Evolutionary conservation across 2,113 vertebrate species (phyloP), one percentile per base, ranked within the genome.

Genomic region (Oostethus manadensis): DNA sequence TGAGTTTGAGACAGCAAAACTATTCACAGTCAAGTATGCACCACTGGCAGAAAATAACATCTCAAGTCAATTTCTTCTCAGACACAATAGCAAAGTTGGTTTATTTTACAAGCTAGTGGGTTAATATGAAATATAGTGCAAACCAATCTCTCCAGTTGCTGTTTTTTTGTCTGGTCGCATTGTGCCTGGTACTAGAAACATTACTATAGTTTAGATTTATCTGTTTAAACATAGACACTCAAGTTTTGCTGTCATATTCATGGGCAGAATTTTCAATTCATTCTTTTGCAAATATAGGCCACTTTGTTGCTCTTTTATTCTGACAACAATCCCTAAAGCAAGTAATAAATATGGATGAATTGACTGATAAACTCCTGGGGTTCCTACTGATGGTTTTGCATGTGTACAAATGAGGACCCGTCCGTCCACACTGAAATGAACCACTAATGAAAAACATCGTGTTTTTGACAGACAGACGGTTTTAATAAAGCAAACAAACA

Each of bases 91-190:
- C 15, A 61, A 56, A 74, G 58, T 65, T 70, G 76, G 66, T 71
- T 74, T 70, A 77, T 80, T 78, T 86, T 64, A 80, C 63, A 18
- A 3, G 47, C 51, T 73, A 72, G 76, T 47, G 49, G 56, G 55
- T 58, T 69, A 58, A 66, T 80, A 64, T n/a, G 68, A 81, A 71
- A 73, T 70, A 61, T 45, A 63, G 67, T 68, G 58, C 64, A 82
- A 77, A 76, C 69, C 73, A 71, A 76, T 82, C 69, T 66, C 61
- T 40, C 47, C 62, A 80, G 55, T 67, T 65, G 65, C 56, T 49
- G 56, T 14, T 61, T 29, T 43, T 46, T 67, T 66, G 62, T 53
- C 58, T 53, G 43, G 58, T 62, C 70, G 45, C 58, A 59, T 40
- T 8, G 16, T 48, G 53, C 35, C 66, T 70, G 71, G 58, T 66